Evolutionary conservation across 2,797 vertebrate species (phyloP).

Genomic region (Chiroxiphia lanceolata): DNA sequence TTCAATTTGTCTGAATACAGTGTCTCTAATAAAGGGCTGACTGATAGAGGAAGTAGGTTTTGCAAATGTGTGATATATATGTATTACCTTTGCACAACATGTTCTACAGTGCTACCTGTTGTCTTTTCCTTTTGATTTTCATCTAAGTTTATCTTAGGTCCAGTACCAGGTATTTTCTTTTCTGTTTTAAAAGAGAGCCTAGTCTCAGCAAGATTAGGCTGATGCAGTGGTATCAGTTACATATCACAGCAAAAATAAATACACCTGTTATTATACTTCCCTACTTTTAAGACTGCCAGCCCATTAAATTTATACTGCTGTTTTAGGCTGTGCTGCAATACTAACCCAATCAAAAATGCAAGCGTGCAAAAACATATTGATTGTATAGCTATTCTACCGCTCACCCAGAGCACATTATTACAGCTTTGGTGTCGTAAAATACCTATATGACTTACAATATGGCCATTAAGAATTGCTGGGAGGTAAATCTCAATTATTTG

Average conservation of each 20-base stretch:
- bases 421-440: conserved; percentile 11
- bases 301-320: not conserved
- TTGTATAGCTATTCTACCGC: not conserved
- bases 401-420: not conserved
- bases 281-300: conserved; percentile 39
- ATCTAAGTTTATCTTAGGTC: not conserved
- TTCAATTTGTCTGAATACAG: conserved; percentile 65
- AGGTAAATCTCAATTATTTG: conserved; percentile 17
- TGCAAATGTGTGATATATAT: conserved; percentile 2
- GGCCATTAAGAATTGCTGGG: not conserved
- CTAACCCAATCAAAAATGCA: not conserved
- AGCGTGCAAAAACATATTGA: not conserved
- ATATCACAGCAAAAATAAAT: conserved; percentile 21
- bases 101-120: conserved; percentile 31
- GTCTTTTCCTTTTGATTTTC: conserved; percentile 21
- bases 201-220: conserved; percentile 6
- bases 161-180: not conserved
- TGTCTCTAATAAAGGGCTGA: conserved; percentile 59
- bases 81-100: conserved; percentile 14
- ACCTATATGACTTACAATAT: not conserved
- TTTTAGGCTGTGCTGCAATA: not conserved
- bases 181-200: conserved; percentile 29
- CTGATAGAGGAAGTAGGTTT: conserved; percentile 34
- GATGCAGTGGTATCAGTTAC: not conserved
- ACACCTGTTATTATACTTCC: not conserved